Percentiles rank a stretch among this genome's conserved stretches.
phyloP scores from a whole-genome alignment of 2,113 vertebrate species.

The Morone chrysops region DNA sequence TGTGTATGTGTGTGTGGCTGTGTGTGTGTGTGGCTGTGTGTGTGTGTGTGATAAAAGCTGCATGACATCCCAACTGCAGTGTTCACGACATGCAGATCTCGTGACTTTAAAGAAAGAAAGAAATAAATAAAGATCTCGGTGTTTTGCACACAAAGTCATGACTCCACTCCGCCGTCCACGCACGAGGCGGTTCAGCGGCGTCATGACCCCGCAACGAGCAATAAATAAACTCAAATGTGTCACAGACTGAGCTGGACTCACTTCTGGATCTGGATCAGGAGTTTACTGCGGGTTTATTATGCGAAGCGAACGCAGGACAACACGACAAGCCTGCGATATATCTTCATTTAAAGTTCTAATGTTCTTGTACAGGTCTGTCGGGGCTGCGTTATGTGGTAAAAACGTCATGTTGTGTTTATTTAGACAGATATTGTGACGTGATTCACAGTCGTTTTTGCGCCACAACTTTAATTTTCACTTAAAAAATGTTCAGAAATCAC shows the following conservation, averaged over 20 bases:
- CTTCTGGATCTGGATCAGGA: background rate
- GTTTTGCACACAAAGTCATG: background rate
- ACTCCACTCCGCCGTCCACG: background rate
- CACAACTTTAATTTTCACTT: too few species aligned
- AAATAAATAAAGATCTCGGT: background rate
- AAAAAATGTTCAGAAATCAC: too few species aligned
- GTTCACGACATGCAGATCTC: constrained; percentile 30
- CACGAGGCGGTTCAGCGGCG: background rate
- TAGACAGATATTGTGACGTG: too few species aligned
- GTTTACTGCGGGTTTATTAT: background rate
- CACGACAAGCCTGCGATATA: background rate
- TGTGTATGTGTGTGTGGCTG: constrained; percentile 38
- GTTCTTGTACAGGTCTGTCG: background rate
- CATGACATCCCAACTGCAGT: constrained; percentile 24
- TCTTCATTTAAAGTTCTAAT: background rate
- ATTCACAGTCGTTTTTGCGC: too few species aligned
- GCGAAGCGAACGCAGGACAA: background rate
- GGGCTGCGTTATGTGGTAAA: background rate
- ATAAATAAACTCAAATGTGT: constrained; percentile 17
- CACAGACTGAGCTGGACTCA: constrained; percentile 1
- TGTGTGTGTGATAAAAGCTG: constrained; percentile 17
- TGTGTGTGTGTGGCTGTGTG: constrained; percentile 26
- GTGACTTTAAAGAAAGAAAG: background rate
- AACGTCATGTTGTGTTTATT: too few species aligned
- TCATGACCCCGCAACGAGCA: background rate